Conservation (phyloP, 2,113 vertebrate species). For the Apteryx owenii region DNA sequence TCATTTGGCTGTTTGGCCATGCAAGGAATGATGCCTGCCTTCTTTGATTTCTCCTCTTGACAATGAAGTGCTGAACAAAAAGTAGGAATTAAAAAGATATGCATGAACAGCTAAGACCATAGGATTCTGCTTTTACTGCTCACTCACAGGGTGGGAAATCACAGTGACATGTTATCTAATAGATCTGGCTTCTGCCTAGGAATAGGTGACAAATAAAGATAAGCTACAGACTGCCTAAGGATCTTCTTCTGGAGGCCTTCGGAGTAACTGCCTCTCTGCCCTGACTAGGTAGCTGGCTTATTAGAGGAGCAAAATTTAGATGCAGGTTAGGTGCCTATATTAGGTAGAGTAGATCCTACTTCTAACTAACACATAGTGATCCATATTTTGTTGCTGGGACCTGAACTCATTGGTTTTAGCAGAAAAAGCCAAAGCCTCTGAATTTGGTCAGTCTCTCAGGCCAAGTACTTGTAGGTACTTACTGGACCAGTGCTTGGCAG, state of each 20-base stretch:
- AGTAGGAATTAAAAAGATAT: constrained; percentile 17
- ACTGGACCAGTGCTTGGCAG: background rate
- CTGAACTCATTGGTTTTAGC: background rate
- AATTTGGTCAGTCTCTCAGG: background rate
- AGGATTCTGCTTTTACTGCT: background rate
- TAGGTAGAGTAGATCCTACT: background rate
- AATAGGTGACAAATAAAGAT: background rate
- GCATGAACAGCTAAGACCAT: background rate
- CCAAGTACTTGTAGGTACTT: background rate
- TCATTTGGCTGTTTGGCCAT: background rate
- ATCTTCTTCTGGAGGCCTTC: background rate
- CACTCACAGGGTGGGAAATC: background rate
- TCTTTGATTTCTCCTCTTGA: background rate
- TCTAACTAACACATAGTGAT: background rate
- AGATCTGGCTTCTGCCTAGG: background rate
- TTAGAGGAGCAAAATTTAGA: background rate
- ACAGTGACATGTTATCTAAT: constrained; percentile 16
- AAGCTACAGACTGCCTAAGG: background rate
- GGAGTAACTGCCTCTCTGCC: background rate
- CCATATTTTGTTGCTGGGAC: background rate
- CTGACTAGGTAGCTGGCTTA: no score
- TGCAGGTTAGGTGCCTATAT: background rate
- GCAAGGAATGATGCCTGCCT: constrained; percentile 24
- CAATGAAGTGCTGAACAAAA: constrained; percentile 6
- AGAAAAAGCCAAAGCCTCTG: background rate